Evolutionary conservation across 2,797 vertebrate species (phyloP).

Genomic region (Lemur catta): DNA sequence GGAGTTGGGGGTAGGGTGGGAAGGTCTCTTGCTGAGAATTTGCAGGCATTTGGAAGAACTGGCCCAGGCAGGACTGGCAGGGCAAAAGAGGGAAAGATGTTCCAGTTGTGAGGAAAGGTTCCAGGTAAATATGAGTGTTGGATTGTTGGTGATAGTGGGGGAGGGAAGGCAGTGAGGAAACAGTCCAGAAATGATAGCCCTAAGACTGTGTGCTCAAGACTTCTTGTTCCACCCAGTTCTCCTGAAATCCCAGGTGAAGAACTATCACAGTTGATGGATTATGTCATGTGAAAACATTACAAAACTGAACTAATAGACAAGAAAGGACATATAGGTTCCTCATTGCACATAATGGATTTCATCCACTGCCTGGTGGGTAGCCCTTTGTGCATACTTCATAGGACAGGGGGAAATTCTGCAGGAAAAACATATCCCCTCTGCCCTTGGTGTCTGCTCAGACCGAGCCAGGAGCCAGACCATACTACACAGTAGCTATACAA

Average conservation of each 20-base stretch:
- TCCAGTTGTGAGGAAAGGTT: conserved; percentile 27
- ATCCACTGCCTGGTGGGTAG: not conserved
- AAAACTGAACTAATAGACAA: conserved; percentile 35
- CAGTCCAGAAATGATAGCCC: not conserved
- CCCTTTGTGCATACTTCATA: not conserved
- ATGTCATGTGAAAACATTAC: not conserved
- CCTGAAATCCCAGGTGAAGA: conserved; percentile 34
- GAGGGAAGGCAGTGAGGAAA: not conserved
- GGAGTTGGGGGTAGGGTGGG: not conserved
- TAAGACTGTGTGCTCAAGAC: not conserved
- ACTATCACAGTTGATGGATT: not conserved
- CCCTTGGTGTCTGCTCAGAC: not conserved
- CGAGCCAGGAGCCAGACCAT: not conserved
- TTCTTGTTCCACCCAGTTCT: not conserved
- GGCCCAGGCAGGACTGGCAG: not conserved
- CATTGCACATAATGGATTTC: not conserved
- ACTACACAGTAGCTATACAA: not conserved
- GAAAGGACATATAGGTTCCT: not conserved
- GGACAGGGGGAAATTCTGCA: not conserved
- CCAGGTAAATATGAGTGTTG: not conserved
- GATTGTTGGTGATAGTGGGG: not conserved
- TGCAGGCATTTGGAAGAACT: not conserved
- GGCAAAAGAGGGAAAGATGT: conserved; percentile 7
- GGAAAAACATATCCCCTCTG: not conserved
- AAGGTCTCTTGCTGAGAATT: not conserved